Evolutionary conservation across 2,888 invertebrate species (phyloP).

Genomic region (Blomia tropicalis): DNA sequence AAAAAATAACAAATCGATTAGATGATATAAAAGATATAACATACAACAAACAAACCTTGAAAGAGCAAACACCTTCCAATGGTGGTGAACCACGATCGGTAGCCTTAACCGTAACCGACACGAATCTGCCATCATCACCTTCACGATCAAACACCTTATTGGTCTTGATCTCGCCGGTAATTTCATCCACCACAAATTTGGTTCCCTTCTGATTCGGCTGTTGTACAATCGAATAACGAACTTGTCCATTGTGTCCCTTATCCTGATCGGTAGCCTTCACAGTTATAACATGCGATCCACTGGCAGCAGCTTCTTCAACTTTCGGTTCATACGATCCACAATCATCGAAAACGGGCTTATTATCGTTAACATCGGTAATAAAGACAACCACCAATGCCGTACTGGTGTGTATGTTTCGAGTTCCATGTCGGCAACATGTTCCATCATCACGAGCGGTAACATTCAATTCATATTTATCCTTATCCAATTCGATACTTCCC

Average conservation of each 20-base stretch:
- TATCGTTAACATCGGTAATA: constrained; percentile 90
- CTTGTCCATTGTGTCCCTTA: constrained; percentile 54
- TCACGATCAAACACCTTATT: constrained; percentile 93
- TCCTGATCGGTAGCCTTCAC: constrained; percentile 78
- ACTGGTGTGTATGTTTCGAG: constrained; percentile 70
- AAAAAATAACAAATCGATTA: constrained; percentile 43
- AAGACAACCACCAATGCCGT: constrained; percentile 89
- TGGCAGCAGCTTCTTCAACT: constrained; percentile 82
- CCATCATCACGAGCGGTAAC: constrained; percentile 96
- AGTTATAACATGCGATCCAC: constrained; percentile 81
- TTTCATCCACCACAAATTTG: constrained; percentile 85
- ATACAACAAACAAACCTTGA: constrained; percentile 54
- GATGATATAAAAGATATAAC: constrained; percentile 80
- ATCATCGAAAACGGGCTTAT: constrained; percentile 86
- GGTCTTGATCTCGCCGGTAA: constrained; percentile 82
- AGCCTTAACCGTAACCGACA: constrained; percentile 89
- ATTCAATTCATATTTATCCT: constrained; percentile 86
- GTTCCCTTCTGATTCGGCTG: constrained; percentile 87
- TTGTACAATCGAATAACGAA: constrained; percentile 81
- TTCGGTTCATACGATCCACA: constrained; percentile 82
- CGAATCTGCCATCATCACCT: constrained; percentile 88
- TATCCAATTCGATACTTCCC: constrained; percentile 66
- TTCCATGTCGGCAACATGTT: constrained; percentile 80
- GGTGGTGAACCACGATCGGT: constrained; percentile 97
- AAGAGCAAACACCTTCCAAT: constrained; percentile 91